Conservation (phyloP, 2,888 invertebrate species). For the Prosapia bicincta region DNA sequence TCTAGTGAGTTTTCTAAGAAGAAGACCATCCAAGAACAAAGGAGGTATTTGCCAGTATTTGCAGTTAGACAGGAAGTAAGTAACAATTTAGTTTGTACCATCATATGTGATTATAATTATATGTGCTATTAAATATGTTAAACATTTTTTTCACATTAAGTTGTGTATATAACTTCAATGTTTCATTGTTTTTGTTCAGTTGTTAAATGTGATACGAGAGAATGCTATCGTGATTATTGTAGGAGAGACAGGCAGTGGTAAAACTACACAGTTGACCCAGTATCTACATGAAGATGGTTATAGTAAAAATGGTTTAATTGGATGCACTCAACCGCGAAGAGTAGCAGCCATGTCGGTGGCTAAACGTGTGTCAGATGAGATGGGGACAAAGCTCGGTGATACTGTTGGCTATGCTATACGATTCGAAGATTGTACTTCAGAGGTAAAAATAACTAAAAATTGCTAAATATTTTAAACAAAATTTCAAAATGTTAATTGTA, state of each 20-base stretch:
- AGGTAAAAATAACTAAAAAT: no score
- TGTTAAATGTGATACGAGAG: constrained; percentile 86
- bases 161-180: no score
- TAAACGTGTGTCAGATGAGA: constrained; percentile 97
- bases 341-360: constrained; percentile 99
- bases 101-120: no score
- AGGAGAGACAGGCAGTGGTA: constrained; percentile 93
- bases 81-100: no score
- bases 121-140: no score
- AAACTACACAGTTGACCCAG: constrained; percentile 97
- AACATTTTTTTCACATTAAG: no score
- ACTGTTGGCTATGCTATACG: constrained; percentile 96
- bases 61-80: constrained; percentile 83
- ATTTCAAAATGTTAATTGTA: no score
- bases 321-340: constrained; percentile 93
- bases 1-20: constrained; percentile 82
- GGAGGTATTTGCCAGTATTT: constrained; percentile 91
- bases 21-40: constrained; percentile 78
- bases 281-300: constrained; percentile 97
- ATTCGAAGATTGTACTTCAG: constrained; percentile 98
- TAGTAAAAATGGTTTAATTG: constrained; percentile 88
- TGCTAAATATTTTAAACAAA: no score
- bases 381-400: constrained; percentile 75
- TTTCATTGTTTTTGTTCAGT: constrained; percentile 42
- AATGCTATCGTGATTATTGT: constrained; percentile 95